Evolutionary conservation across 2,113 vertebrate genomes (phyloP), one percentile per base, ranked within the genome.

Genomic region (Sterna hirundo): DNA sequence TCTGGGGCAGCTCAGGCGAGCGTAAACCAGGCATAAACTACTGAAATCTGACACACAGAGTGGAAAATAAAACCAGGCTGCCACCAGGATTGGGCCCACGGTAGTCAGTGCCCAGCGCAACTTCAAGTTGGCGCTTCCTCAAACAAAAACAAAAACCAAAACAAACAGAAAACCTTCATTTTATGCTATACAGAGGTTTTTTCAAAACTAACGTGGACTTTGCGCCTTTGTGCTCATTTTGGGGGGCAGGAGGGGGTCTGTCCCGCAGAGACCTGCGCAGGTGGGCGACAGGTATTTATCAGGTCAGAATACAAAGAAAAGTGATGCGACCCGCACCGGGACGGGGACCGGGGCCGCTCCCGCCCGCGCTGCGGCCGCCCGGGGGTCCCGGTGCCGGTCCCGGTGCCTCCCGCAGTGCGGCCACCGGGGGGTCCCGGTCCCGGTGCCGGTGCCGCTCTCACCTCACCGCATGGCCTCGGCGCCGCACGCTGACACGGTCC

Each of bases 191-290:
- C 11, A 2, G 27, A 3, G 7, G 10, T 42, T 20, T 42, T 9
- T 13, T 14, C 15, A 30, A 36, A 90, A 36, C 46, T 36, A 23
- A 64, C 4, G 34, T 3, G 10, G 62, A 61, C 40, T 65, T 26
- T 0, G 32, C 27, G 5, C 65, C 58, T 77, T 5, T 21, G 22
- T 0, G 27, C 12, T 4, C 18, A 0, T 3, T 3, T 2, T 2
- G 14, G 7, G 46, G 25, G 12, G 10, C 8, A 5, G 5, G 40
- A 15, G 3, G n/a, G 5, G 30, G 34, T 8, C 40, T 18, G 34
- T 18, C 40, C 79, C 1, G 52, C 66, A 17, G 80, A 64, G 26
- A 25, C 62, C 76, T 19, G 77, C 16, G 30, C 47, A 2, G 25
- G 51, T 21, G 20, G 18, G 16, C 2, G 30, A 11, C 49, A 4